Conservation (phyloP, 2,888 invertebrate genomes). For the Perizoma affinitatum region DNA sequence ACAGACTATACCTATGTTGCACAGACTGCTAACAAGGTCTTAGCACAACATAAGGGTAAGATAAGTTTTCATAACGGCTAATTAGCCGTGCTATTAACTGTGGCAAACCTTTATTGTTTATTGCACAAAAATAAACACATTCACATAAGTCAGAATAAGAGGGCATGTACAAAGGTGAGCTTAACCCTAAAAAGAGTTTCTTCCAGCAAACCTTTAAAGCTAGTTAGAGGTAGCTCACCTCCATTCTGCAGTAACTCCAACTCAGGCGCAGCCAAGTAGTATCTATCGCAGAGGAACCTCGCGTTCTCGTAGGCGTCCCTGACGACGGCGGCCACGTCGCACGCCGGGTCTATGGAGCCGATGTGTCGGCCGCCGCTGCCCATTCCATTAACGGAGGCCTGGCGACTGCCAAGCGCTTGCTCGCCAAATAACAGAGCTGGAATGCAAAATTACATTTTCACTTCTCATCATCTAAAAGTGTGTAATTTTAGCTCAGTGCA, state of each 20-base stretch:
- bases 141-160: too few species aligned
- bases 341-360: slow-evolving; percentile 98
- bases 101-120: too few species aligned
- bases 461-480: too few species aligned
- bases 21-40: too few species aligned
- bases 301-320: slow-evolving; percentile 99
- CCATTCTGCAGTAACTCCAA: slow-evolving; percentile 91
- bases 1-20: too few species aligned
- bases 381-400: slow-evolving; percentile 68
- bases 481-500: too few species aligned
- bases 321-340: slow-evolving; percentile 95
- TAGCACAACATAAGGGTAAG: too few species aligned
- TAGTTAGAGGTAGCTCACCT: slow-evolving; percentile 74
- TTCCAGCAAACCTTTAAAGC: neutral
- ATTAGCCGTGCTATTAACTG: too few species aligned
- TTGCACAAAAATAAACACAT: too few species aligned
- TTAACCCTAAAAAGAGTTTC: too few species aligned
- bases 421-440: slow-evolving; percentile 93
- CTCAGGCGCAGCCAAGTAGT: slow-evolving; percentile 97
- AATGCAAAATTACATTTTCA: neutral
- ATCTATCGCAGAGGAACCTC: slow-evolving; percentile 98
- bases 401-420: slow-evolving; percentile 65
- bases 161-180: neutral
- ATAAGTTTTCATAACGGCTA: too few species aligned
- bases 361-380: slow-evolving; percentile 90